A percentile compares a stretch with the other conserved stretches of the same genome.
Evolutionary conservation across 2,113 vertebrate genomes (phyloP).

Genomic region (Origma solitaria): DNA sequence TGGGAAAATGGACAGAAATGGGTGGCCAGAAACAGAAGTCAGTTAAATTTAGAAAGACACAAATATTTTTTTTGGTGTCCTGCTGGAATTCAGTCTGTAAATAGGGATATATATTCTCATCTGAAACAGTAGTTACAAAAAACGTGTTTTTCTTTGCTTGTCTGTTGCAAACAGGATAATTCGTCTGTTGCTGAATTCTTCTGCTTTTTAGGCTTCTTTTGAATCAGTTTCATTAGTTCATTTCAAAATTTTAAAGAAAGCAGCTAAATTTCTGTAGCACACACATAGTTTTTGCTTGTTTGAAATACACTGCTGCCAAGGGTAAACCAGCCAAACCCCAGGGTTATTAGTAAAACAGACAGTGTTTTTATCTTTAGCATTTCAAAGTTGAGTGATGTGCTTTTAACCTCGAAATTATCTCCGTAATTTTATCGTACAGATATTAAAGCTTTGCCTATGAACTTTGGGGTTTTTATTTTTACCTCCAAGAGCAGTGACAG

Average conservation of each 20-base stretch:
- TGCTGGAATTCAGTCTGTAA: background rate
- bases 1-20: background rate
- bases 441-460: background rate
- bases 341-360: background rate
- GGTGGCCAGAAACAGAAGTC: background rate
- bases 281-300: background rate
- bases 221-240: background rate
- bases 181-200: background rate
- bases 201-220: background rate
- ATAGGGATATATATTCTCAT: background rate
- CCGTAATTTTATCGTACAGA: background rate
- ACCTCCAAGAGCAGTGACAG: background rate
- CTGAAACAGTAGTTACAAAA: background rate
- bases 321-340: background rate
- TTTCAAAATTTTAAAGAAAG: background rate
- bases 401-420: background rate
- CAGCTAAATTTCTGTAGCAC: background rate
- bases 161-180: background rate
- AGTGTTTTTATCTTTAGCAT: background rate
- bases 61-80: background rate
- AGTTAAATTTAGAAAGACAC: background rate
- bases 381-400: background rate
- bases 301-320: background rate
- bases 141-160: background rate
- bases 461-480: too few species aligned